A percentile compares a stretch with the other conserved stretches of the same genome.
These are phyloP conservation scores for Sisyra terminalis DNA, from an alignment of 2,888 invertebrate species.

Conservation along the genomic window DNA sequence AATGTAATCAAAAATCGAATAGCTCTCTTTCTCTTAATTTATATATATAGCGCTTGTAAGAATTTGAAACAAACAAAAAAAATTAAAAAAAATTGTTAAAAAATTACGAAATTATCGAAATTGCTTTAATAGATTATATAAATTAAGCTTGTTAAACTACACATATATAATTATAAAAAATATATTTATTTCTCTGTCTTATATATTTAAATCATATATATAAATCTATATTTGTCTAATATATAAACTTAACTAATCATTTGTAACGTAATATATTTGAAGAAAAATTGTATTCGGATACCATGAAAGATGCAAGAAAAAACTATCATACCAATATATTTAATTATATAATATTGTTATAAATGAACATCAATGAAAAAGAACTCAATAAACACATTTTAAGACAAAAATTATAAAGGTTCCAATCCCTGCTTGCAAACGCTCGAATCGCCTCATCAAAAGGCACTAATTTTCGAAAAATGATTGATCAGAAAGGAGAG, in stretches of 20 bases:
- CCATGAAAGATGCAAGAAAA: too few species aligned
- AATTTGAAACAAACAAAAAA: neutral
- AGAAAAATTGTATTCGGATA: neutral
- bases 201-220: neutral
- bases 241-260: neutral
- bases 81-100: neutral
- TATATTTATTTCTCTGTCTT: neutral
- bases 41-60: neutral
- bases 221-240: too few species aligned
- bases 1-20: neutral
- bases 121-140: neutral
- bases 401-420: slow-evolving; percentile 1
- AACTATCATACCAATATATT: neutral
- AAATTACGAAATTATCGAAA: neutral
- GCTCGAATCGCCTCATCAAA: slow-evolving; percentile 10
- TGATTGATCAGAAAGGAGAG: too few species aligned
- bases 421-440: slow-evolving; percentile 12
- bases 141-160: neutral
- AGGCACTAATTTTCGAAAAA: too few species aligned
- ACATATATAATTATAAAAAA: too few species aligned
- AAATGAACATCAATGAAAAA: too few species aligned
- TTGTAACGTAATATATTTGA: slow-evolving; percentile 1
- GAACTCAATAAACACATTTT: neutral
- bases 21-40: neutral
- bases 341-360: too few species aligned